Conservation (phyloP, 2,113 vertebrate genomes). For the Gymnocephalus cernua region DNA sequence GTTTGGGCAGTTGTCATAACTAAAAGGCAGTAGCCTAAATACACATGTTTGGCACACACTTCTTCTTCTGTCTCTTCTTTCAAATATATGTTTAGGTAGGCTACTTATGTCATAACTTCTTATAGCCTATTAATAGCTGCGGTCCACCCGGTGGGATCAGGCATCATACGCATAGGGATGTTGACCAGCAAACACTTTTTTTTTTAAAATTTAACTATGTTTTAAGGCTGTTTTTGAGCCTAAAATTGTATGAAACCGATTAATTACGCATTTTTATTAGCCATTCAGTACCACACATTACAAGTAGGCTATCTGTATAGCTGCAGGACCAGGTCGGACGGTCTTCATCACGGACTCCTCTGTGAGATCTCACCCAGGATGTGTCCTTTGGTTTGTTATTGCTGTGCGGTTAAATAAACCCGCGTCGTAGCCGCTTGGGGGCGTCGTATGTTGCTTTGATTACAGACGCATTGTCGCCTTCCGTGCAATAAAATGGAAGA, state of each 20-base stretch:
- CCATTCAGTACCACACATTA: neutral
- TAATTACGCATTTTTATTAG: neutral
- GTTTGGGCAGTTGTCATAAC: neutral
- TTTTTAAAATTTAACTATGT: neutral
- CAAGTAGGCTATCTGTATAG: constrained; percentile 10
- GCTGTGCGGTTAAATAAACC: constrained; percentile 3
- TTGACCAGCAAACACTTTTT: neutral
- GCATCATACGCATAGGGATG: neutral
- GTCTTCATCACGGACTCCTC: constrained; percentile 2
- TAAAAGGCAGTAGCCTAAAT: neutral
- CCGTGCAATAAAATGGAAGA: constrained; percentile 92
- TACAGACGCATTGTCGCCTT: constrained; percentile 86
- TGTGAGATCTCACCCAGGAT: constrained; percentile 14
- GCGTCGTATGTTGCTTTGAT: constrained; percentile 82
- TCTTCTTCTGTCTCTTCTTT: neutral
- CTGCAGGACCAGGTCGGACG: constrained; percentile 8
- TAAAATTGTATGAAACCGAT: neutral
- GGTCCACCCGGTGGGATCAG: neutral
- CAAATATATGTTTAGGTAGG: too few species aligned
- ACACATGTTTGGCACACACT: neutral
- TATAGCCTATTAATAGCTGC: neutral
- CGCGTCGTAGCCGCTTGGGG: constrained; percentile 82
- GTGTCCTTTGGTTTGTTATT: constrained; percentile 31
- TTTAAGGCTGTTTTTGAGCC: neutral
- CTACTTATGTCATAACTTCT: neutral